These are phyloP conservation scores for Hyposmocoma kahamanoa DNA, from an alignment of 1,140 invertebrate genomes.

Conservation along the genomic window DNA sequence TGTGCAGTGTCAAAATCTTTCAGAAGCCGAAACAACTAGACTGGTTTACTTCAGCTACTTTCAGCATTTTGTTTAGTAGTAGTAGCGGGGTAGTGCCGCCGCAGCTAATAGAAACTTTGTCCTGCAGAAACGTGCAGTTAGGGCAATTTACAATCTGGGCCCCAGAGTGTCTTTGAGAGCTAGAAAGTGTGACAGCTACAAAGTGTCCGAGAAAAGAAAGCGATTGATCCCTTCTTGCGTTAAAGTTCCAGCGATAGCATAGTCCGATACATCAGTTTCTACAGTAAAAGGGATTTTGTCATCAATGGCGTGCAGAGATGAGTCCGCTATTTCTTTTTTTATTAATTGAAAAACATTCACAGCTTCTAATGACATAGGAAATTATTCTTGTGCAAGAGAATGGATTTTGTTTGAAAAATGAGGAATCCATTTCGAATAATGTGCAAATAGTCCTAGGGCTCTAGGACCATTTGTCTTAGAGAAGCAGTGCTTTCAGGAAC, in stretches of 20 bases:
- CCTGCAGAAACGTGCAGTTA: too few species aligned
- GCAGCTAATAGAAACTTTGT: too few species aligned
- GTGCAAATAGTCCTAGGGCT: slow-evolving; percentile 20
- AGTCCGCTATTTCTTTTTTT: neutral
- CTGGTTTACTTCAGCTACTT: too few species aligned
- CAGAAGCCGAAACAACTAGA: too few species aligned
- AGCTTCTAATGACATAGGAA: slow-evolving; percentile 34
- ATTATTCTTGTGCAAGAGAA: neutral
- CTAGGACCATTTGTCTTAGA: too few species aligned
- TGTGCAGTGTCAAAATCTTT: too few species aligned
- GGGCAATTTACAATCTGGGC: too few species aligned
- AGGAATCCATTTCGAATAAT: slow-evolving; percentile 20
- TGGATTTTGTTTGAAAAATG: slow-evolving; percentile 21
- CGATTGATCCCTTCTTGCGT: too few species aligned
- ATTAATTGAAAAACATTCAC: neutral
- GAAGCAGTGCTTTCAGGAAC: slow-evolving; percentile 6
- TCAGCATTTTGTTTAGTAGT: too few species aligned
- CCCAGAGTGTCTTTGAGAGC: neutral
- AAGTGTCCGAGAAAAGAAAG: too few species aligned
- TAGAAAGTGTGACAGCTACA: too few species aligned
- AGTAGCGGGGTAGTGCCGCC: too few species aligned
- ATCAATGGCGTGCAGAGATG: neutral
- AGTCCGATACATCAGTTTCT: neutral
- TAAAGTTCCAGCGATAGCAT: neutral
- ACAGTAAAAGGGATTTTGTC: neutral